phyloP scores from a whole-genome alignment of 2,888 invertebrate genomes.

The Apamea anceps region DNA sequence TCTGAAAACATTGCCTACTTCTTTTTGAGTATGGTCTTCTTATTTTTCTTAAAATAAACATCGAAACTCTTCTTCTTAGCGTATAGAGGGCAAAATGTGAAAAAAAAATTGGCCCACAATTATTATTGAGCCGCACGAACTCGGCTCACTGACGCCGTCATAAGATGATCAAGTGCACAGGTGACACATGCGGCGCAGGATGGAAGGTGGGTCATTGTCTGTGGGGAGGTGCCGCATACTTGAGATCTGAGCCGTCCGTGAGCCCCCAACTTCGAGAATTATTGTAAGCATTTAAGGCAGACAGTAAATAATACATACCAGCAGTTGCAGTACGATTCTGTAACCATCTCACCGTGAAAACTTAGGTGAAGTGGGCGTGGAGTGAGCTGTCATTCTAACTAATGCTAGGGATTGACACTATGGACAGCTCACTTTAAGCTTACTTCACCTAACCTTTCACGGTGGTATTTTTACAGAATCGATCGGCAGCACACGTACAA shows the following conservation, averaged over 20 bases:
- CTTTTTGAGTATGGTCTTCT: background rate
- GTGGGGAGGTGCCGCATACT: background rate
- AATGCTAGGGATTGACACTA: too few relatives aligned
- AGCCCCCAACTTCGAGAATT: background rate
- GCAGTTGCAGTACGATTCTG: too few relatives aligned
- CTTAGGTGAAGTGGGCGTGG: too few relatives aligned
- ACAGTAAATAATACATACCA: conserved; percentile 8
- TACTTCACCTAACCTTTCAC: too few relatives aligned
- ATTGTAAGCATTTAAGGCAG: background rate
- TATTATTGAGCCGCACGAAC: background rate
- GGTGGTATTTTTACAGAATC: too few relatives aligned
- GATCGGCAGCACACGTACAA: conserved; percentile 23
- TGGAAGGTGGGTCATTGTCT: background rate
- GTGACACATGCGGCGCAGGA: background rate
- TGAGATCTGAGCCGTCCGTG: background rate
- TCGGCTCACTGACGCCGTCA: background rate
- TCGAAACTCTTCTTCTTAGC: background rate
- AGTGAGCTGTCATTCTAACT: too few relatives aligned
- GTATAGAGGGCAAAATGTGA: background rate
- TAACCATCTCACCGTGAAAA: too few relatives aligned
- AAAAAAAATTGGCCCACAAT: too few relatives aligned
- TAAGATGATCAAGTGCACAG: background rate
- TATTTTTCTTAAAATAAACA: background rate
- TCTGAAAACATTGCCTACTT: background rate
- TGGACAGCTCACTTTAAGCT: too few relatives aligned